Conservation (phyloP, 2,797 vertebrate genomes). For the Artibeus jamaicensis region DNA sequence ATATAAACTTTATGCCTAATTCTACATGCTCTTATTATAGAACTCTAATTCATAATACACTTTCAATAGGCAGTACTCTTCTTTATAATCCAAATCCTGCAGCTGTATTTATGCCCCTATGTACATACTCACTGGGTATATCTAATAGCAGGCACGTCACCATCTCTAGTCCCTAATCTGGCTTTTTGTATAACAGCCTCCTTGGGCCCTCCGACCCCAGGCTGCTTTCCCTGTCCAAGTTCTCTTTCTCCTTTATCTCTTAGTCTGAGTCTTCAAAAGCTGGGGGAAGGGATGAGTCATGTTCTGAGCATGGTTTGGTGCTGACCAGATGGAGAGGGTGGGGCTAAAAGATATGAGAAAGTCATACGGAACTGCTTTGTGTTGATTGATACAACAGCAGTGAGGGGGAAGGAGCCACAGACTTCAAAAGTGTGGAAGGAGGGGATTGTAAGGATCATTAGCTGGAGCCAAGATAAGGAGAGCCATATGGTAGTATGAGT, state of each 20-base stretch:
- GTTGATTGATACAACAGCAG: rapidly evolving
- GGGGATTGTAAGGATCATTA: rapidly evolving
- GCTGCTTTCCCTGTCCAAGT: background rate
- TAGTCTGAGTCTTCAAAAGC: background rate
- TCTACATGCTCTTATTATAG: background rate
- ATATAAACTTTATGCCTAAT: background rate
- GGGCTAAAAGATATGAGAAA: background rate
- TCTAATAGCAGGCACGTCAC: background rate
- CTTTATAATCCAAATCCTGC: background rate
- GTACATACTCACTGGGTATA: background rate
- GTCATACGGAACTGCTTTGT: background rate
- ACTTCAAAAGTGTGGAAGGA: background rate
- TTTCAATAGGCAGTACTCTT: background rate
- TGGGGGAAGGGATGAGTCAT: conserved; percentile 47
- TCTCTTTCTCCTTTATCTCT: background rate
- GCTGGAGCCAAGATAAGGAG: background rate
- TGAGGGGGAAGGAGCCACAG: background rate
- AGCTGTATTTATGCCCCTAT: background rate
- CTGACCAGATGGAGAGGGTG: background rate
- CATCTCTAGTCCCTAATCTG: background rate
- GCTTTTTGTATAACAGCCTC: background rate
- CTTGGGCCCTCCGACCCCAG: background rate
- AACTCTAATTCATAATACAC: background rate
- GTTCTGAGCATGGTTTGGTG: background rate
- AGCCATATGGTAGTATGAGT: background rate